Evolutionary conservation across 2,113 vertebrate species (phyloP).

Genomic region (Cololabis saira): DNA sequence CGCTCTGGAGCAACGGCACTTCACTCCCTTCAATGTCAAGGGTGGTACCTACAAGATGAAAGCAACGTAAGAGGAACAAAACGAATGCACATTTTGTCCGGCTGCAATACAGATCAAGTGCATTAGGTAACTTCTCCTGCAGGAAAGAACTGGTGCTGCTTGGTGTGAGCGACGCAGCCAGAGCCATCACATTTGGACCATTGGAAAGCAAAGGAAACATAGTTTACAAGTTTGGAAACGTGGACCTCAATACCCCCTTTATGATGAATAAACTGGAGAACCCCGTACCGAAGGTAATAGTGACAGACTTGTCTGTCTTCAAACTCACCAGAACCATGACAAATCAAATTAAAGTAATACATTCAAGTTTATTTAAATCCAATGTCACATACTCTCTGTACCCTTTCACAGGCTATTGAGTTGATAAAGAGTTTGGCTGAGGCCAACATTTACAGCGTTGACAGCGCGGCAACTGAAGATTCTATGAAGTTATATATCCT

Average conservation of each 20-base stretch:
- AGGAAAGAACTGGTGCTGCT: conserved; percentile 83
- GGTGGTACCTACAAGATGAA: conserved; percentile 74
- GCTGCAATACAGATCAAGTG: neutral
- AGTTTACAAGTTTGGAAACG: conserved; percentile 69
- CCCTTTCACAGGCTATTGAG: conserved; percentile 77
- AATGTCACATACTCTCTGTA: neutral
- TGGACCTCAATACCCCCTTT: conserved; percentile 69
- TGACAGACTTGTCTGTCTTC: neutral
- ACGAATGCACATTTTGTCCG: neutral
- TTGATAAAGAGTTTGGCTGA: conserved; percentile 80
- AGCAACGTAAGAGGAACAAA: conserved; percentile 69
- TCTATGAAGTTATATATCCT: conserved; percentile 81
- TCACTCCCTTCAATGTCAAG: conserved; percentile 82
- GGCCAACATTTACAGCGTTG: conserved; percentile 76
- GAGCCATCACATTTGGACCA: conserved; percentile 8
- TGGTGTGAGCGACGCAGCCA: conserved; percentile 63
- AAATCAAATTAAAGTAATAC: too few relatives aligned
- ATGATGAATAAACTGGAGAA: conserved; percentile 76
- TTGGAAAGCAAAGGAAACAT: conserved; percentile 75
- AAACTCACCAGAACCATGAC: neutral
- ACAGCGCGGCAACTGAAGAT: conserved; percentile 72
- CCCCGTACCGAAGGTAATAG: conserved; percentile 79
- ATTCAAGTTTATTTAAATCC: neutral
- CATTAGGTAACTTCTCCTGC: conserved; percentile 17
- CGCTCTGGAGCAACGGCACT: conserved; percentile 72